phyloP scores from a whole-genome alignment of 2,888 invertebrate species.

The Polydrusus pterygomalis region DNA sequence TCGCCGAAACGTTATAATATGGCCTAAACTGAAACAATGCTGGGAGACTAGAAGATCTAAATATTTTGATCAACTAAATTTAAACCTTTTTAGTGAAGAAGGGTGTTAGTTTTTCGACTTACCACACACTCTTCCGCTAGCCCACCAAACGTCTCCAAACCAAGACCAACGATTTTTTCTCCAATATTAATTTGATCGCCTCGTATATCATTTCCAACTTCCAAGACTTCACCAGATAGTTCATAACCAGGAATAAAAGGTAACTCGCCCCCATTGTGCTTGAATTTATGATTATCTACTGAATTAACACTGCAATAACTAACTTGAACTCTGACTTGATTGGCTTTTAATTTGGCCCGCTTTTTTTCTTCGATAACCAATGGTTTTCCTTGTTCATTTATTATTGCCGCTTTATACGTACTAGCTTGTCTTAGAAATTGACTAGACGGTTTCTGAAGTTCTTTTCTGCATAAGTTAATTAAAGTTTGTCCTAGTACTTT shows the following conservation, averaged over 20 bases:
- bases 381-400: conserved; percentile 65
- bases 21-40: too few relatives aligned
- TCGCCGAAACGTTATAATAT: too few relatives aligned
- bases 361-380: conserved; percentile 73
- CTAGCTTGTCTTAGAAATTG: conserved; percentile 50
- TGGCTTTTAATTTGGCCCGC: conserved; percentile 70
- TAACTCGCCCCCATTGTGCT: conserved; percentile 71
- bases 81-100: too few relatives aligned
- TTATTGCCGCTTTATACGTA: conserved; percentile 71
- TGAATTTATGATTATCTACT: conserved; percentile 76
- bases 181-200: conserved; percentile 73
- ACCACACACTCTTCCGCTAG: conserved; percentile 78
- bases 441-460: conserved; percentile 19
- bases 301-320: conserved; percentile 80
- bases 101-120: too few relatives aligned
- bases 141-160: conserved; percentile 75
- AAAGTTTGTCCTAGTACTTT: conserved; percentile 36
- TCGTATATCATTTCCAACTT: conserved; percentile 74
- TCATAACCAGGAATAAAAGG: conserved; percentile 81
- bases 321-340: conserved; percentile 78
- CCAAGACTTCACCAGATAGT: conserved; percentile 77
- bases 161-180: conserved; percentile 77
- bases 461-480: conserved; percentile 25
- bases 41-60: too few relatives aligned
- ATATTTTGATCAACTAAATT: too few relatives aligned